Percentiles rank a stretch among this genome's conserved stretches.
Conservation (phyloP, 2,797 vertebrate genomes). For the Myotis daubentonii region DNA sequence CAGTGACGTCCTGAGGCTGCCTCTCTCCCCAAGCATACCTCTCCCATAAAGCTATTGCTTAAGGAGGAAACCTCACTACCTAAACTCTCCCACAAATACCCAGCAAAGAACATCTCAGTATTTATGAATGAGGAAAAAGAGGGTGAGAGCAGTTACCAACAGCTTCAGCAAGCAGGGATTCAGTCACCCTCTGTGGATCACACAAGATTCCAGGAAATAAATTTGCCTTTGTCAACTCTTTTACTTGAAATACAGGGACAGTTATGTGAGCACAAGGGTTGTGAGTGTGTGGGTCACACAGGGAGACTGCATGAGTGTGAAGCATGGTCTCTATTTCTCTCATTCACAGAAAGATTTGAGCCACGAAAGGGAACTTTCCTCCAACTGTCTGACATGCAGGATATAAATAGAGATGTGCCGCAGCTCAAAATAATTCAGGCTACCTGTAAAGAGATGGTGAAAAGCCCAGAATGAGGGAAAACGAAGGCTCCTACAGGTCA, state of each 20-base stretch:
- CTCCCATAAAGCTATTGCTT: conserved; percentile 40
- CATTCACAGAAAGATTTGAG: conserved; percentile 59
- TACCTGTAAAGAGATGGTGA: conserved; percentile 82
- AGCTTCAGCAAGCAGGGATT: conserved; percentile 72
- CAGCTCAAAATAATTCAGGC: conserved; percentile 78
- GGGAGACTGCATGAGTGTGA: conserved; percentile 57
- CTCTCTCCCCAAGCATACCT: neutral
- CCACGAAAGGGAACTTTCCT: conserved; percentile 67
- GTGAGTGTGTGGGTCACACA: conserved; percentile 34
- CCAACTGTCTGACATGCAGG: conserved; percentile 71
- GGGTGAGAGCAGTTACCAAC: conserved; percentile 73
- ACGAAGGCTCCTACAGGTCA: conserved; percentile 61
- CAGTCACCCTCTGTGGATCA: conserved; percentile 77
- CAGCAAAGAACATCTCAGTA: conserved; percentile 75
- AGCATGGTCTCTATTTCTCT: conserved; percentile 56
- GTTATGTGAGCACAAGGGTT: conserved; percentile 66
- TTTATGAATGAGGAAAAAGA: conserved; percentile 80
- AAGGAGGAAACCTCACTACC: conserved; percentile 66
- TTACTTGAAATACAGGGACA: conserved; percentile 71
- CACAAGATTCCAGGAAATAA: conserved; percentile 70
- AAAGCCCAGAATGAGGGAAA: conserved; percentile 57
- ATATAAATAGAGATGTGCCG: conserved; percentile 80
- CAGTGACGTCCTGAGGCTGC: neutral
- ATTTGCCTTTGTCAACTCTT: conserved; percentile 77
- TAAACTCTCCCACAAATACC: conserved; percentile 80